Percentiles rank a stretch among this genome's conserved stretches.
Conservation (phyloP, 2,797 vertebrate genomes). For the Poecile montanus region DNA sequence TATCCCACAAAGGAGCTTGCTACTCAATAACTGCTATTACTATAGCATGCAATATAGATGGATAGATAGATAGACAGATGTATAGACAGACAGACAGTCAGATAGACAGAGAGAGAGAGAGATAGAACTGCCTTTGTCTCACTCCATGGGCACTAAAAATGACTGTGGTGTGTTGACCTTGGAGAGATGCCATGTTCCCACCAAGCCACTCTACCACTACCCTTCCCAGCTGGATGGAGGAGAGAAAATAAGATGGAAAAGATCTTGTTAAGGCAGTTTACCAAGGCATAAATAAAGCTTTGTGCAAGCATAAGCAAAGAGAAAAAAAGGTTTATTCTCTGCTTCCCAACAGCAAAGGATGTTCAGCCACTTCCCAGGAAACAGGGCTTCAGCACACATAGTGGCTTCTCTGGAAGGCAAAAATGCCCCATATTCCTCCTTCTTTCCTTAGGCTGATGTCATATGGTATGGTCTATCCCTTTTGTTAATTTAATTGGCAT, state of each 20-base stretch:
- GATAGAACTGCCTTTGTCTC: background rate
- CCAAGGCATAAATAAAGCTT: background rate
- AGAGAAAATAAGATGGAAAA: background rate
- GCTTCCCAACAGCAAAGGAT: background rate
- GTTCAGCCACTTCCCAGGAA: background rate
- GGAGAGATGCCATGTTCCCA: fast-evolving
- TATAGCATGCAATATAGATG: too few species aligned
- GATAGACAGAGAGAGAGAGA: background rate
- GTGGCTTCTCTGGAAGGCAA: background rate
- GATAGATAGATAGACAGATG: fast-evolving
- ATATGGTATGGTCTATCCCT: background rate
- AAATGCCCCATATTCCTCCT: background rate
- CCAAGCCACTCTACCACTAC: background rate
- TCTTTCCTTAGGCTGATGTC: background rate
- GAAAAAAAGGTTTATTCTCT: background rate
- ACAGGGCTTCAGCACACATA: fast-evolving
- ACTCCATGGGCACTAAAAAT: fast-evolving
- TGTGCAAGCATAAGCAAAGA: background rate
- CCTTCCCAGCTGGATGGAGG: fast-evolving
- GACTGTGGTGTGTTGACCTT: background rate
- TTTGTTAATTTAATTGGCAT: background rate
- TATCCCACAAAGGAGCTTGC: background rate
- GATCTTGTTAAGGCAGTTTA: fast-evolving
- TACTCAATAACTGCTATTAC: background rate
- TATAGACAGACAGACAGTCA: background rate